Evolutionary conservation across 2,113 vertebrate species (phyloP).

Genomic region (Triplophysa tibetana): DNA sequence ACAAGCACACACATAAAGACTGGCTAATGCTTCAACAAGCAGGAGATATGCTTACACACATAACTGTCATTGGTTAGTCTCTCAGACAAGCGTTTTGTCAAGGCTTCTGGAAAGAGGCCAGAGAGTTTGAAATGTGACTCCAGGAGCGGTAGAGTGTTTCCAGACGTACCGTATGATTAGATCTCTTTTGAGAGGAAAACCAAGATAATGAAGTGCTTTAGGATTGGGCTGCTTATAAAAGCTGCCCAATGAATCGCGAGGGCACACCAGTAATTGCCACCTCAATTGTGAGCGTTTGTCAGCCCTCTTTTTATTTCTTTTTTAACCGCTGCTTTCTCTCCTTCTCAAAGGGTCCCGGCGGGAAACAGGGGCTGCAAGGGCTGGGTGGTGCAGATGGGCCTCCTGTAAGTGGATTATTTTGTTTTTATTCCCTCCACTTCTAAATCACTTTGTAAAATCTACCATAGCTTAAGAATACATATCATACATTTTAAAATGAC

Average conservation of each 20-base stretch:
- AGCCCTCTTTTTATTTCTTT: neutral
- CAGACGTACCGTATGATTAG: slow-evolving; percentile 34
- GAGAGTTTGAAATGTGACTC: slow-evolving; percentile 38
- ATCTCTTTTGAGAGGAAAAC: slow-evolving; percentile 15
- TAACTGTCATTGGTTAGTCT: slow-evolving; percentile 24
- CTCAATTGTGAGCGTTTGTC: slow-evolving; percentile 1
- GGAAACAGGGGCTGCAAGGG: slow-evolving; percentile 89
- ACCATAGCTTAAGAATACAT: too few relatives aligned
- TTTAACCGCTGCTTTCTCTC: slow-evolving; percentile 30
- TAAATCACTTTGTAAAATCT: neutral
- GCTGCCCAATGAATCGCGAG: slow-evolving; percentile 4
- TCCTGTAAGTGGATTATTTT: slow-evolving; percentile 80
- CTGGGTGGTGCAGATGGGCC: slow-evolving; percentile 91
- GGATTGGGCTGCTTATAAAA: slow-evolving; percentile 28
- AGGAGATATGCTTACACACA: slow-evolving; percentile 49
- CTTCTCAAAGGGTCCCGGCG: slow-evolving; percentile 85
- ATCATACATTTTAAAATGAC: too few relatives aligned
- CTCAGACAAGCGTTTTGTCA: slow-evolving; percentile 35
- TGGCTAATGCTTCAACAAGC: slow-evolving; percentile 28
- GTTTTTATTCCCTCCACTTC: neutral
- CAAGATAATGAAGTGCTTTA: slow-evolving; percentile 24
- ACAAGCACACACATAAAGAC: slow-evolving; percentile 3
- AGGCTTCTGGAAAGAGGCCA: slow-evolving; percentile 44
- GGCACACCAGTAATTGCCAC: neutral
- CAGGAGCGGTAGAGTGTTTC: slow-evolving; percentile 31